Evolutionary conservation across 2,888 invertebrate species (phyloP), one percentile per base, ranked within the genome.

Genomic region (Galerucella nymphaeae): DNA sequence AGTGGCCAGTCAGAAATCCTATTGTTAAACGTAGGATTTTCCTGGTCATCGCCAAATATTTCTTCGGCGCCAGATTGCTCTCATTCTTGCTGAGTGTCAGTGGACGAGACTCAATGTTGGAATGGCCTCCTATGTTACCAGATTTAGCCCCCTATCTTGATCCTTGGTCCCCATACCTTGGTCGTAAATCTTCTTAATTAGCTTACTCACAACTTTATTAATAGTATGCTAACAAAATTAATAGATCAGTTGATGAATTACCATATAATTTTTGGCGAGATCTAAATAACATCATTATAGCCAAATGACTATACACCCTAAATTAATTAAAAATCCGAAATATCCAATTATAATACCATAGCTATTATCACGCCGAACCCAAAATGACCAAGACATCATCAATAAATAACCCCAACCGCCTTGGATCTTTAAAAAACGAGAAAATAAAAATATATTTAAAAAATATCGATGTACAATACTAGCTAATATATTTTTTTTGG

Each of bases 401-500:
- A 16, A 53, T 53, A 58, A 58, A 58, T 58, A 30, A 58, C 58
- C 58, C 30, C 23, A 30, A 30, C 58, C 58, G 58, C 58, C 13
- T 58, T 58, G 23, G 58, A 14, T 23, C 30, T 30, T 58, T 16
- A 30, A 9, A 13, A 57, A 57, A 20, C 11, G 23, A 57, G 13
- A 23, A 58, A 58, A 58, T 30, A 58, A 58, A 58, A 66, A 68
- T 70, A 58, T 66, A 67, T 62, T 64, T 48, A 67, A 57, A 55
- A 70, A 71, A 72, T 72, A 70, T 72, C 62, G 66, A 64, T 67
- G 72, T 72, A 75, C 72, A 72, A 70, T 75, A 75, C 71, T 67
- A 63, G 71, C 66, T 72, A 71, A 75, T 71, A 71, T 71, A 66
- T 73, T 75, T 75, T 75, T 75, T n/a, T 67, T 71, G 70, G 70